A percentile compares a stretch with the other conserved stretches of the same genome.
phyloP scores from a whole-genome alignment of 2,113 vertebrate genomes.

The Nothoprocta perdicaria region DNA sequence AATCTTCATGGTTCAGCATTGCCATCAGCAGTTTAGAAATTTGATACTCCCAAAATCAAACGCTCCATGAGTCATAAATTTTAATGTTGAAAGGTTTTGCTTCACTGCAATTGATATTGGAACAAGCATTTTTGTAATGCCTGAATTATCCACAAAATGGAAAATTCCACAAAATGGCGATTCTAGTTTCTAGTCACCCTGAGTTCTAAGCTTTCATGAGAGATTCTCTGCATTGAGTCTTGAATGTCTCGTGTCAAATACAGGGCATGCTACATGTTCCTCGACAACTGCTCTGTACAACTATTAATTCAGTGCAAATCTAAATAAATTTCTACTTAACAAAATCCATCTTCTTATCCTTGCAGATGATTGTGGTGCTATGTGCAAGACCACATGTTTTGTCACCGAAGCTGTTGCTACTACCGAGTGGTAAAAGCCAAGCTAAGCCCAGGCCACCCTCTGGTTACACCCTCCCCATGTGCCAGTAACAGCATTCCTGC shows the following conservation, averaged over 20 bases:
- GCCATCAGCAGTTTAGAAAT: background rate
- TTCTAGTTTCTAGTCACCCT: background rate
- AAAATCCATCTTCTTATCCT: background rate
- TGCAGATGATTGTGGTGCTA: background rate
- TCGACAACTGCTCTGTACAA: background rate
- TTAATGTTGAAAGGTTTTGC: background rate
- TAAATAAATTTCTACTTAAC: background rate
- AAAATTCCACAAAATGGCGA: background rate
- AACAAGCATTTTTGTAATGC: background rate
- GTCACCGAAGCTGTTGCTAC: background rate
- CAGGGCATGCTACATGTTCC: background rate
- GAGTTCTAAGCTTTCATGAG: background rate
- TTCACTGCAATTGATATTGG: background rate
- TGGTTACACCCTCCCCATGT: fast-evolving
- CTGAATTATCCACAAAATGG: background rate
- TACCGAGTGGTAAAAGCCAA: background rate
- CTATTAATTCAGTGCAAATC: background rate
- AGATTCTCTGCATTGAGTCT: background rate
- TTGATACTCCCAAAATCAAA: background rate
- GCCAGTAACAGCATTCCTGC: background rate
- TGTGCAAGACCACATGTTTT: background rate
- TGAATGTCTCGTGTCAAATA: background rate
- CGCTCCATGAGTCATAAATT: background rate
- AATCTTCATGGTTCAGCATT: background rate
- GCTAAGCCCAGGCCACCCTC: fast-evolving